Evolutionary conservation across 2,888 invertebrate species (phyloP).

Genomic region (Tyria jacobaeae): DNA sequence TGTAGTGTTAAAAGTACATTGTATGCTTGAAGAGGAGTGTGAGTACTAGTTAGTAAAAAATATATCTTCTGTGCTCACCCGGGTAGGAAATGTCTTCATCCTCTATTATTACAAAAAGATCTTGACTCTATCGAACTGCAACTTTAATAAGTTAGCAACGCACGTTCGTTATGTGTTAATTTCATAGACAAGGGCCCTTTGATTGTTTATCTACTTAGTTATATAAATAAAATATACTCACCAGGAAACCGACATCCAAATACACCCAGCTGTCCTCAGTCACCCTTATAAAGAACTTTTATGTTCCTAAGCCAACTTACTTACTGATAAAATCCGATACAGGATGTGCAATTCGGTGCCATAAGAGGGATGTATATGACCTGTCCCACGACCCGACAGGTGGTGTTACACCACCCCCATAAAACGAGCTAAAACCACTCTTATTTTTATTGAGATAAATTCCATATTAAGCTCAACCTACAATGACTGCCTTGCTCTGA

Average conservation of each 20-base stretch:
- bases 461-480: constrained; percentile 21
- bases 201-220: background rate
- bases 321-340: constrained; percentile 54
- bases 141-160: too few species aligned
- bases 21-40: too few species aligned
- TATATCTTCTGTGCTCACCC: too few species aligned
- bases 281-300: constrained; percentile 25
- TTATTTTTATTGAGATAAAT: constrained; percentile 27
- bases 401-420: constrained; percentile 64
- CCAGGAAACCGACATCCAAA: constrained; percentile 14
- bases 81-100: too few species aligned
- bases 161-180: too few species aligned
- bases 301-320: constrained; percentile 25
- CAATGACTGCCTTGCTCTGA: background rate
- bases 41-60: too few species aligned
- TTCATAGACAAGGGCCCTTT: too few species aligned
- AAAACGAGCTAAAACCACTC: constrained; percentile 35
- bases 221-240: constrained; percentile 6
- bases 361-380: constrained; percentile 82
- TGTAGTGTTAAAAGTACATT: too few species aligned
- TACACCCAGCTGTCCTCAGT: constrained; percentile 13
- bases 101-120: too few species aligned
- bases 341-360: constrained; percentile 74
- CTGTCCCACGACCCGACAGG: constrained; percentile 83
- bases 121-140: too few species aligned